phyloP scores from a whole-genome alignment of 2,888 invertebrate genomes.

The Calameuta pallipes region DNA sequence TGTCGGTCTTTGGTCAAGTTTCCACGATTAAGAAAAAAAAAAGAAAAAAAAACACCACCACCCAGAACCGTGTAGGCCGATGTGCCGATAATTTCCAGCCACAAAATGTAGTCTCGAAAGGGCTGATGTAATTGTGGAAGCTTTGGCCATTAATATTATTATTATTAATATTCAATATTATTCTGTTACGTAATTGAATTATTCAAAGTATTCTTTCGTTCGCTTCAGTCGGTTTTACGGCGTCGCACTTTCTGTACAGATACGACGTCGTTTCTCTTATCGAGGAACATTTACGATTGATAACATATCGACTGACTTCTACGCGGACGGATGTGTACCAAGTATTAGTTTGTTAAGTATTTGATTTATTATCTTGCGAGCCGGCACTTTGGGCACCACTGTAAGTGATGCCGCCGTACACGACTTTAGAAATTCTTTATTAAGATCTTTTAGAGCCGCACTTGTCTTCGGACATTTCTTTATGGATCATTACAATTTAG shows the following conservation, averaged over 20 bases:
- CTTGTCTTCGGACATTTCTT: too few relatives aligned
- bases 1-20: not conserved
- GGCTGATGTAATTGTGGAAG: not conserved
- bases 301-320: too few relatives aligned
- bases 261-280: not conserved
- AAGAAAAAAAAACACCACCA: too few relatives aligned
- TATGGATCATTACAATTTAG: too few relatives aligned
- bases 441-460: too few relatives aligned
- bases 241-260: not conserved
- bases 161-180: slow-evolving; percentile 7
- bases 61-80: too few relatives aligned
- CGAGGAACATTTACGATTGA: slow-evolving; percentile 1
- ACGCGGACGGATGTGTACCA: too few relatives aligned
- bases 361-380: too few relatives aligned
- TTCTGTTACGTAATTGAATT: not conserved
- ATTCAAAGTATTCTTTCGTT: slow-evolving; percentile 17
- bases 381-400: too few relatives aligned
- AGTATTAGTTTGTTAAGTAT: too few relatives aligned
- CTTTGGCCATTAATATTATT: slow-evolving; percentile 8
- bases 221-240: not conserved
- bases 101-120: not conserved
- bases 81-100: not conserved
- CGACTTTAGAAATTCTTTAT: too few relatives aligned
- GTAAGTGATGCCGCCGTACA: too few relatives aligned
- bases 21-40: not conserved